A percentile compares a stretch with the other conserved stretches of the same genome.
These are phyloP conservation scores for Xenus cinereus DNA, from an alignment of 2,113 vertebrate species.

Conservation along the genomic window DNA sequence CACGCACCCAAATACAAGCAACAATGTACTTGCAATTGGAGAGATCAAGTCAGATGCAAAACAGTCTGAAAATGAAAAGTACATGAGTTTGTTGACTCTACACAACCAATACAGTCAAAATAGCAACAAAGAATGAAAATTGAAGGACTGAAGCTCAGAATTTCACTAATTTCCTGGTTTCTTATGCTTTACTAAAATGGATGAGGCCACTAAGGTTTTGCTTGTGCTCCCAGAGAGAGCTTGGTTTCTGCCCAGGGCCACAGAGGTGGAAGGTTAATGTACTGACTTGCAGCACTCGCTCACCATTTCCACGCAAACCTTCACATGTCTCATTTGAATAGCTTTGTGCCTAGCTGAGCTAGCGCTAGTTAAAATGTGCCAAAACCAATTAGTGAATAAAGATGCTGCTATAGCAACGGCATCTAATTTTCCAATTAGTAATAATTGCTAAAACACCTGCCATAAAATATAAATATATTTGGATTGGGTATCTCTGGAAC, in stretches of 20 bases:
- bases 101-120: not conserved
- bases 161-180: not conserved
- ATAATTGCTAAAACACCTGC: constrained; percentile 56
- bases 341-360: not conserved
- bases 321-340: not conserved
- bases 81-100: not conserved
- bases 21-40: not conserved
- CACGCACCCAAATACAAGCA: not conserved
- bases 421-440: constrained; percentile 46
- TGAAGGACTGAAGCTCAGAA: not conserved
- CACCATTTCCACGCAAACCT: not conserved
- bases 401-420: constrained; percentile 26
- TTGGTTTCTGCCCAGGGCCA: not conserved
- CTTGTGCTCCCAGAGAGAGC: not conserved
- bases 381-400: constrained; percentile 48
- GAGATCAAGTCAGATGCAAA: not conserved
- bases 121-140: not conserved
- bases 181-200: not conserved
- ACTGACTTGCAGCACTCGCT: not conserved
- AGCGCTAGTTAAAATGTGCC: constrained; percentile 21
- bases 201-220: not conserved
- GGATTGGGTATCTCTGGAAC: not conserved
- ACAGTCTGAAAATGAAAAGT: not conserved
- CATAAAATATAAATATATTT: constrained; percentile 32
- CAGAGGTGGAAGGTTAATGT: not conserved